Percentiles rank a stretch among this genome's conserved stretches.
phyloP scores from a whole-genome alignment of 2,113 vertebrate genomes.

The Ciconia stormi region DNA sequence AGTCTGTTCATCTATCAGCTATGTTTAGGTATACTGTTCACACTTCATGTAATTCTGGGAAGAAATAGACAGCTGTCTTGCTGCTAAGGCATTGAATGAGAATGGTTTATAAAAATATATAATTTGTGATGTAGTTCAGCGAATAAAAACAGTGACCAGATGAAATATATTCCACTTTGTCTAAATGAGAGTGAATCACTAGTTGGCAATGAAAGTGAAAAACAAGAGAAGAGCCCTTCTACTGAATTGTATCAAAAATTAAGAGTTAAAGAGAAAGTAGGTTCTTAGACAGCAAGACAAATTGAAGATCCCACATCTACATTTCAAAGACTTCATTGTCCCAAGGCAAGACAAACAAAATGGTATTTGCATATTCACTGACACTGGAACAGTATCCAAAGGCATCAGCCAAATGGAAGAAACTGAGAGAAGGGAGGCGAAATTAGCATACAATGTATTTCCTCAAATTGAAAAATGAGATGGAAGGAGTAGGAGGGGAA shows the following conservation, averaged over 20 bases:
- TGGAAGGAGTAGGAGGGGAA: background rate
- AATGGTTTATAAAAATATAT: background rate
- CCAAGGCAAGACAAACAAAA: conserved; percentile 47
- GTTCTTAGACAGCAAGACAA: conserved; percentile 9
- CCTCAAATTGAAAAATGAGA: conserved; percentile 15
- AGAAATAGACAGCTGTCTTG: background rate
- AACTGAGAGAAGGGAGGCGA: background rate
- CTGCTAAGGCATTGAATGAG: background rate
- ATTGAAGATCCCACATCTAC: conserved; percentile 32
- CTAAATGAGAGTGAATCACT: background rate
- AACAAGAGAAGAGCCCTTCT: background rate
- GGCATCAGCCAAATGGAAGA: background rate
- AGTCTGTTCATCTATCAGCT: background rate
- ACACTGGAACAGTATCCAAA: conserved; percentile 4
- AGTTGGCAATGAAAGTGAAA: background rate
- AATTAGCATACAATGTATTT: conserved; percentile 22
- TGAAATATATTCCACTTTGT: background rate
- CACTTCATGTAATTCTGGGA: background rate
- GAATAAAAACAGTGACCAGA: background rate
- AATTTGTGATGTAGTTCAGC: background rate
- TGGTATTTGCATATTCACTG: conserved; percentile 45
- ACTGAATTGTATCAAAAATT: background rate
- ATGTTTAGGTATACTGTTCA: background rate
- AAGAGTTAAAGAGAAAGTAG: conserved; percentile 23
- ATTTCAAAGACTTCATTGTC: conserved; percentile 54